Evolutionary conservation across 2,113 vertebrate species (phyloP).

Genomic region (Tautogolabrus adspersus): DNA sequence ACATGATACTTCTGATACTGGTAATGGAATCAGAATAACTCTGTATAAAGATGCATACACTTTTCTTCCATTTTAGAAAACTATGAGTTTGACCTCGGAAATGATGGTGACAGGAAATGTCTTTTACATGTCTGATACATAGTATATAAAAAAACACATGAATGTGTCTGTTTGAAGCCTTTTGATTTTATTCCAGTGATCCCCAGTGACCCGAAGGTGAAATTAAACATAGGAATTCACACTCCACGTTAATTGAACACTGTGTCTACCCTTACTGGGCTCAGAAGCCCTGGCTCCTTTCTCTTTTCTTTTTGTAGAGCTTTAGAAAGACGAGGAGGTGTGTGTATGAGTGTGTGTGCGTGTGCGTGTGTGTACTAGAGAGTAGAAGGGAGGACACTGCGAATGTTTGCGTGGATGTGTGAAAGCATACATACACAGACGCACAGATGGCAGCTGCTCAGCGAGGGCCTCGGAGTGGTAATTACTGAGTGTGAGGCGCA

Average conservation of each 20-base stretch:
- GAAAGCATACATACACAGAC: conserved; percentile 37
- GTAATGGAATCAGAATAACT: too few relatives aligned
- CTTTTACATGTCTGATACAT: too few relatives aligned
- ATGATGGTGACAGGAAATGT: too few relatives aligned
- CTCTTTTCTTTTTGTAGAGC: conserved; percentile 63
- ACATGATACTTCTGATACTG: too few relatives aligned
- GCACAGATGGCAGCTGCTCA: conserved; percentile 83
- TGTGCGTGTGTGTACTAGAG: conserved; percentile 27
- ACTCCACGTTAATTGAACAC: conserved; percentile 45
- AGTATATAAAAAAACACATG: too few relatives aligned
- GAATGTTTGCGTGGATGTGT: conserved; percentile 63
- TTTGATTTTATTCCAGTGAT: neutral
- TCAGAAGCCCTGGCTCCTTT: conserved; percentile 56
- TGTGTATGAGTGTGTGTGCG: conserved; percentile 34
- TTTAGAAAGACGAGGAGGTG: conserved; percentile 63
- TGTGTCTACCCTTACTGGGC: conserved; percentile 33
- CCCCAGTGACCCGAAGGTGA: conserved; percentile 1
- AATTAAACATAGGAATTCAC: conserved; percentile 44
- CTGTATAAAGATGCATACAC: too few relatives aligned
- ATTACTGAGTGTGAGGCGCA: conserved; percentile 81
- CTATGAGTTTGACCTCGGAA: too few relatives aligned
- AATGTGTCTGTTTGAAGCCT: neutral
- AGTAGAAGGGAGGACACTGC: conserved; percentile 61
- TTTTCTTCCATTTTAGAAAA: too few relatives aligned
- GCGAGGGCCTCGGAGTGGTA: conserved; percentile 78